Base-by-base conservation (phyloP, 2,888 invertebrate genomes). In the Xestia sexstrigata region DNA sequence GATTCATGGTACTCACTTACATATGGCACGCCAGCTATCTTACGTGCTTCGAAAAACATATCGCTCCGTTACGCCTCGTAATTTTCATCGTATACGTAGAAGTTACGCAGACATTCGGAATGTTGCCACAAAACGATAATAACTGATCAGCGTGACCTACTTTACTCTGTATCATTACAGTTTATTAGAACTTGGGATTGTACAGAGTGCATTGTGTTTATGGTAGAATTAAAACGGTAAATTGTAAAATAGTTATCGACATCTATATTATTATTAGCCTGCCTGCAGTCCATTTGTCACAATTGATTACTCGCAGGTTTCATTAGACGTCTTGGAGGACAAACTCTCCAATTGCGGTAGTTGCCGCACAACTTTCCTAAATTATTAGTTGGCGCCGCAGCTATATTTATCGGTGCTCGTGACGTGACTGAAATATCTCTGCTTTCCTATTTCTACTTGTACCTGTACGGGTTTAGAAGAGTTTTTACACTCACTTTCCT, bases 361-460 rank as follows among this genome's bases (percentile, higher is more conserved):
- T 89, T 90, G 84, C 83, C 84, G 88, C 80, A 82, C 88, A 91
- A 89, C 89, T 90, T 90, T 81, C 84, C 84, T 91, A 89, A 91
- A 91, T 91, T 90, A 92, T 91, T 90, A 89, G 91, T 89, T 87
- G 84, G 86, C 84, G 81, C 88, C 84, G 82, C 84, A 84, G 87
- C 90, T 89, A 87, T 92, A 92, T 92, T 90, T 92, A 92, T 92
- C 88, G 90, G 82, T 82, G 81, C 79, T 87, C 85, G 89, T 89
- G 88, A 91, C 92, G 91, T 91, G 91, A 90, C 90, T 90, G 86
- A 90, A 91, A 92, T 92, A 91, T 89, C 82, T 79, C 82, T 82
- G 83, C 88, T 88, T 84, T 81, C 74, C 75, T 84, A 86, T 86
- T 86, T 88, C 71, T 88, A 78, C 76, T 75, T 80, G 30, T 86